A percentile compares a stretch with the other conserved stretches of the same genome.
Conservation (phyloP, 2,797 vertebrate genomes). For the Picus viridis region DNA sequence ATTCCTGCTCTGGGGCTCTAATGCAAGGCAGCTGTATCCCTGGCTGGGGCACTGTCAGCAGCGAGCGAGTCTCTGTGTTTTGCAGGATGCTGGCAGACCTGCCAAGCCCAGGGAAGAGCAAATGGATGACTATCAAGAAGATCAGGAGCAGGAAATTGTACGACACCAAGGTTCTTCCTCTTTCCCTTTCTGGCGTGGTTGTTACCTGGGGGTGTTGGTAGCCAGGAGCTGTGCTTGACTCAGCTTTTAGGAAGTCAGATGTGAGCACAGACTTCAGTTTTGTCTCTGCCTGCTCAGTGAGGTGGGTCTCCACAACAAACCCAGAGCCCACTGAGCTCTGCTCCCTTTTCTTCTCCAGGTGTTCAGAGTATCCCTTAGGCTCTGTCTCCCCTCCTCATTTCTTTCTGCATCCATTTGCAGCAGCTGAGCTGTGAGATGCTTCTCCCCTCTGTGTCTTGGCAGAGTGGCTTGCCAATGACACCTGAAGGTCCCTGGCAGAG, state of each 20-base stretch:
- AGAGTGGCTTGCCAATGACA: neutral
- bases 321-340: neutral
- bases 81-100: conserved; percentile 49
- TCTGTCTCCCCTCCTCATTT: neutral
- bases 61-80: neutral
- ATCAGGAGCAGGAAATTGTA: conserved; percentile 72
- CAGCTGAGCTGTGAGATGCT: neutral
- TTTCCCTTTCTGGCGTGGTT: conserved; percentile 30
- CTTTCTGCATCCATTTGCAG: neutral
- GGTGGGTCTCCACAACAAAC: neutral
- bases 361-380: neutral
- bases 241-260: neutral
- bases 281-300: neutral
- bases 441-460: neutral
- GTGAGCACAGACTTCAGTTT: neutral
- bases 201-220: neutral
- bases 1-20: neutral
- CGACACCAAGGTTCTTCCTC: conserved; percentile 49
- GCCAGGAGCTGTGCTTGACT: neutral
- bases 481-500: neutral
- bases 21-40: neutral
- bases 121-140: conserved; percentile 62
- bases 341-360: neutral
- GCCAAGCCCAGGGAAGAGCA: conserved; percentile 55
- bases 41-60: neutral